Conservation (phyloP, 2,888 invertebrate genomes). For the Leuctra nigra region DNA sequence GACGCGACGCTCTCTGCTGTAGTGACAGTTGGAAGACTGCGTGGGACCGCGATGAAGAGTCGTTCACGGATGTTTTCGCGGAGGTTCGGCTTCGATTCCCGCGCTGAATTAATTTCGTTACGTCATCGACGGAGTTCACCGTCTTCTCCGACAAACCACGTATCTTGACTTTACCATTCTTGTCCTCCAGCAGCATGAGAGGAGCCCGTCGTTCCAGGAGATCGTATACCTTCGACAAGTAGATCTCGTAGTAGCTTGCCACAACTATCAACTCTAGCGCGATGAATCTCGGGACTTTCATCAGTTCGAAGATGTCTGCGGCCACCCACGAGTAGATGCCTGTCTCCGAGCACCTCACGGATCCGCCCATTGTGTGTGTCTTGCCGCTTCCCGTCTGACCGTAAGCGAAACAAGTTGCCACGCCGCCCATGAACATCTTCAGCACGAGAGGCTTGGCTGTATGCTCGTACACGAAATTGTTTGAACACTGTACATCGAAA, state of each 20-base stretch:
- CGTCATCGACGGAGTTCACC: constrained; percentile 90
- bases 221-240: constrained; percentile 95
- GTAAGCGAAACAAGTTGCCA: constrained; percentile 99
- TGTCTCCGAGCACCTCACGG: constrained; percentile 81
- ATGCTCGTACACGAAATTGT: constrained; percentile 97
- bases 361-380: constrained; percentile 99
- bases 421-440: constrained; percentile 97
- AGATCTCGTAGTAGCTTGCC: constrained; percentile 98
- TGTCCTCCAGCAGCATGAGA: constrained; percentile 92
- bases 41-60: constrained; percentile 97
- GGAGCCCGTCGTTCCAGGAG: constrained; percentile 87
- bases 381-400: constrained; percentile 98
- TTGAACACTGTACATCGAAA: constrained; percentile 92
- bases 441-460: constrained; percentile 96
- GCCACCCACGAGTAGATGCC: constrained; percentile 98
- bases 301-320: constrained; percentile 90
- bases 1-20: constrained; percentile 61
- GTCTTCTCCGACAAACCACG: constrained; percentile 91
- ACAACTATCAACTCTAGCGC: constrained; percentile 77
- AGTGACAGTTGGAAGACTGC: constrained; percentile 98
- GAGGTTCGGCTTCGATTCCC: constrained; percentile 91
- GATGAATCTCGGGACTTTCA: constrained; percentile 46
- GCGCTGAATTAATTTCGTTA: constrained; percentile 84
- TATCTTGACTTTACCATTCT: constrained; percentile 95
- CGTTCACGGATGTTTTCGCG: constrained; percentile 95